Conservation (phyloP, 2,113 vertebrate species). For the Indicator maculatus region DNA sequence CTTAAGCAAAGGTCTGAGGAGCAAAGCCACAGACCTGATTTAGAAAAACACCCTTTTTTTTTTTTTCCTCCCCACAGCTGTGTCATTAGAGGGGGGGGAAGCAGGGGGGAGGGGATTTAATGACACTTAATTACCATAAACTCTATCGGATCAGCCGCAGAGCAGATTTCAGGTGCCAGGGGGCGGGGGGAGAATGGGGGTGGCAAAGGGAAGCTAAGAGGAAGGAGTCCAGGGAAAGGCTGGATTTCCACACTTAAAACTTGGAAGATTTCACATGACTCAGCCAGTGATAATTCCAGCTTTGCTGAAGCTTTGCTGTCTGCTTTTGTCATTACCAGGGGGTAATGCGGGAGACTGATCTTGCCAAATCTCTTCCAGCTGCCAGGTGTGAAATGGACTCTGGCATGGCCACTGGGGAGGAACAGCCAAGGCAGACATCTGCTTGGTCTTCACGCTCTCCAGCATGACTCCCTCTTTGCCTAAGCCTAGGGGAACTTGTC, state of each 20-base stretch:
- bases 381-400: conserved; percentile 66
- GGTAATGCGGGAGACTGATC: conserved; percentile 67
- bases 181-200: not conserved
- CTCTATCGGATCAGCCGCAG: conserved; percentile 36
- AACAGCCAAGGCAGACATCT: not conserved
- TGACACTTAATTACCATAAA: conserved; percentile 60
- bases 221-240: conserved; percentile 53
- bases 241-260: conserved; percentile 58
- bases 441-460: not conserved
- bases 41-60: not conserved
- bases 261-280: conserved; percentile 59
- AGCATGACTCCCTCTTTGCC: rapidly evolving
- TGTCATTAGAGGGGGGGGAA: conserved; percentile 9
- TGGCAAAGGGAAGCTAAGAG: not conserved
- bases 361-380: conserved; percentile 51
- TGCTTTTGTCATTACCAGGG: conserved; percentile 81
- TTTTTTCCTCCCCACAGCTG: not conserved
- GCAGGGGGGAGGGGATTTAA: not conserved
- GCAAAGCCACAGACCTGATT: not conserved
- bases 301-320: conserved; percentile 75
- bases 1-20: conserved; percentile 1
- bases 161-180: conserved; percentile 53
- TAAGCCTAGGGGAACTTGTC: not conserved
- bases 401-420: not conserved
- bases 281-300: conserved; percentile 68